Base-by-base conservation (phyloP, 2,888 invertebrate genomes). In the Ellobium chinense region DNA sequence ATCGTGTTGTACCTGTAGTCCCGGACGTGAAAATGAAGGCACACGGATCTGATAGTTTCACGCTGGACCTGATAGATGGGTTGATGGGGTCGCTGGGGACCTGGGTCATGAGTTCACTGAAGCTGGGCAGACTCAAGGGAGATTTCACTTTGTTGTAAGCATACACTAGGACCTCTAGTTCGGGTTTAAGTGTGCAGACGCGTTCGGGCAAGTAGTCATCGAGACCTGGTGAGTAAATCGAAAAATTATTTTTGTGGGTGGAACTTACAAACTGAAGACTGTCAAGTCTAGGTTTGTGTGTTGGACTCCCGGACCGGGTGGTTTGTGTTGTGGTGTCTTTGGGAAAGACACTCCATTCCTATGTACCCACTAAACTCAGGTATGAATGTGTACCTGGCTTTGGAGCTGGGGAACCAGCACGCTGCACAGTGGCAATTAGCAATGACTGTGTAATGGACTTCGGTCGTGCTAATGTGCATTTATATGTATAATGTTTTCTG, bases 21-120 rank as follows among this genome's bases (percentile, higher is more conserved):
- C 78, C 78, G 24, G 78, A 79, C 2, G 78, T 79, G n/a, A 72
- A 73, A 18, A 79, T 79, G n/a, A 72, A 79, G n/a, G 73, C 72
- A 18, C 72, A 62, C 1, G 73, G 65, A 18, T 79, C 78, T 29
- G 78, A 72, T 0, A 79, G 56, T 37, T 72, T 27, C 14, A 79
- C 65, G 7, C 56, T 21, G 7, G 72, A 37, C 46, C 78, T 31
- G 1, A 29, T 21, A 0, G 36, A n/a, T 27, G 72, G 9, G 18
- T 56, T 36, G 18, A 63, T 14, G 5, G 36, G 37, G 21, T 56
- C 65, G 31, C 24, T 37, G 5, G 63, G 3, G 54, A 56, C 29
- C 14, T 37, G n/a, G n/a, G 29, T 21, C 72, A 72, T 79, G 3
- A 56, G 1, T 21, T 72, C 24, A 34, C 69, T 70, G 66, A 73